Conservation (phyloP, 2,888 invertebrate species). For the Strigamia crassipes region DNA sequence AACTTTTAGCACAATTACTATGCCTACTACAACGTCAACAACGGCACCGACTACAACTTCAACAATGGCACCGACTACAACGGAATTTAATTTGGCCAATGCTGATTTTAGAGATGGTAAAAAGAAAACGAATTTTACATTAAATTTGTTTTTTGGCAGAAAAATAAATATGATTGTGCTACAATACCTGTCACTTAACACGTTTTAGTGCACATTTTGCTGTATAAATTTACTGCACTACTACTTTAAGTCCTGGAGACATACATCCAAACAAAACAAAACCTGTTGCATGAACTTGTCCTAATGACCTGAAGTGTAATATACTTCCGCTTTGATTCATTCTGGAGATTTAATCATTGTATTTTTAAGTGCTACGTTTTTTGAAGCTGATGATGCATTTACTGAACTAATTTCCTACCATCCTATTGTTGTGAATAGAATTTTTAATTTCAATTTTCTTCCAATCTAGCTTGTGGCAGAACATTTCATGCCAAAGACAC, state of each 20-base stretch:
- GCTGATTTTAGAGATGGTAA: slow-evolving; percentile 29
- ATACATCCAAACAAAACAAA: neutral
- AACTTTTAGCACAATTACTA: neutral
- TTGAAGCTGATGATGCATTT: neutral
- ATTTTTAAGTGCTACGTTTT: neutral
- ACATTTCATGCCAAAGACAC: slow-evolving; percentile 67
- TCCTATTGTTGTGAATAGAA: neutral
- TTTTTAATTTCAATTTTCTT: neutral
- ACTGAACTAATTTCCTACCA: neutral
- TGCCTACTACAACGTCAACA: neutral
- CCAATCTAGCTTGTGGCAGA: slow-evolving; percentile 78
- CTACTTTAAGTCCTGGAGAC: neutral
- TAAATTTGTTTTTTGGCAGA: neutral
- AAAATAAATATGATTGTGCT: too few species aligned
- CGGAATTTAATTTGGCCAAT: slow-evolving; percentile 7
- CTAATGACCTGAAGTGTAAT: slow-evolving; percentile 3
- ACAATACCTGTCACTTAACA: too few species aligned
- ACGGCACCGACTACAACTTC: neutral
- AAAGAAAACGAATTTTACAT: neutral
- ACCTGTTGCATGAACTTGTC: slow-evolving; percentile 22
- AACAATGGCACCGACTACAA: neutral
- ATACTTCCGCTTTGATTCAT: slow-evolving; percentile 24
- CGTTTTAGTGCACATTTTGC: too few species aligned
- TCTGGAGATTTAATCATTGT: neutral
- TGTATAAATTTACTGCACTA: too few species aligned